Percentiles rank a stretch among this genome's conserved stretches.
phyloP scores from a whole-genome alignment of 2,113 vertebrate species.

The Helogale parvula region DNA sequence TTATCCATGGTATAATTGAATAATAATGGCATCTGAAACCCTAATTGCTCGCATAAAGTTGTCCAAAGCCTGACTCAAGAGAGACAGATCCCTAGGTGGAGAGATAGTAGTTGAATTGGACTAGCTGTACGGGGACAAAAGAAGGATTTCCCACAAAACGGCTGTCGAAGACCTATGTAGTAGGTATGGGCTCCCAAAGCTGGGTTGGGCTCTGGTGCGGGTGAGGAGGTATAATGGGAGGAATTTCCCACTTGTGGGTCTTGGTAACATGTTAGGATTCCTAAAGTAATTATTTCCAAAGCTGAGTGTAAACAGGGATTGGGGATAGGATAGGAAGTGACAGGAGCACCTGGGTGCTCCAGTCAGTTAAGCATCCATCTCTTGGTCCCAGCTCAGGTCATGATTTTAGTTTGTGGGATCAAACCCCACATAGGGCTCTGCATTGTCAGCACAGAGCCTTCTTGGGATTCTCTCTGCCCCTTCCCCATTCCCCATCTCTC shows the following conservation, averaged over 20 bases:
- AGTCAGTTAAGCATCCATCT: no score
- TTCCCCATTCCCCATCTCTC: no score
- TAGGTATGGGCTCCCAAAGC: background rate
- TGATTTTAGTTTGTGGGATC: no score
- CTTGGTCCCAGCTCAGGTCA: no score
- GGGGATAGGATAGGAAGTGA: background rate
- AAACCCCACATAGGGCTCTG: no score
- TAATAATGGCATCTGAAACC: background rate
- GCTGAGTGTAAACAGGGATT: background rate
- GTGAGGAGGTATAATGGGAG: background rate
- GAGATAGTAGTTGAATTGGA: background rate
- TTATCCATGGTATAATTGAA: background rate
- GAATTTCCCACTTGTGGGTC: background rate
- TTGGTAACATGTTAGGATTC: background rate
- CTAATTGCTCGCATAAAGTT: background rate
- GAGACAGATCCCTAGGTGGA: background rate
- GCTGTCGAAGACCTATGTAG: background rate
- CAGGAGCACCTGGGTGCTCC: no score
- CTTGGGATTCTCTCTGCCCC: no score
- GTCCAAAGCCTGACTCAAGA: constrained; percentile 17
- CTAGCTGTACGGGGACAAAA: background rate
- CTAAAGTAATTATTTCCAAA: constrained; percentile 35
- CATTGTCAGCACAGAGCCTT: no score
- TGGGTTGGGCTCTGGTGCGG: background rate
- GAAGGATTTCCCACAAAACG: background rate